Percentiles rank a stretch among this genome's conserved stretches.
Conservation (phyloP, 2,888 invertebrate species). For the Siphonodentalium dalli region DNA sequence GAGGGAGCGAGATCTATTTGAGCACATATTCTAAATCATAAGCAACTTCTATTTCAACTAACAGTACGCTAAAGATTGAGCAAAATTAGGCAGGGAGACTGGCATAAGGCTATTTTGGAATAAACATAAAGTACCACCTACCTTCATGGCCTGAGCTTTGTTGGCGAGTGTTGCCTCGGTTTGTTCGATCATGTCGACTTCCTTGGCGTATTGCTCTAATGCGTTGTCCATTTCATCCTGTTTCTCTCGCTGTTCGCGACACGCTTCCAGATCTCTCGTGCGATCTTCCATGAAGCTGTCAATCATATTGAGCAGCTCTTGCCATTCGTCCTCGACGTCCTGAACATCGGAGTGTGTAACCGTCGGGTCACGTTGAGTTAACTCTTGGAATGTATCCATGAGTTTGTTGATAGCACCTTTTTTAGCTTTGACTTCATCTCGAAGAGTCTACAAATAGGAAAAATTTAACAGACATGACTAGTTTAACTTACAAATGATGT, state of each 20-base stretch:
- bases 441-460: conserved; percentile 76
- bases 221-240: conserved; percentile 53
- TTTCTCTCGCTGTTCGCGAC: conserved; percentile 43
- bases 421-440: conserved; percentile 80
- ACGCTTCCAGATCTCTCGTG: conserved; percentile 40
- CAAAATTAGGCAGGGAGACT: too few relatives aligned
- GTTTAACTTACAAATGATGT: background rate
- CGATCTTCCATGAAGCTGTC: conserved; percentile 49
- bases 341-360: conserved; percentile 50
- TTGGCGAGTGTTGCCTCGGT: conserved; percentile 43
- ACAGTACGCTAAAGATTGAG: too few relatives aligned
- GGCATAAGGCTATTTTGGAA: background rate
- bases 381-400: conserved; percentile 39
- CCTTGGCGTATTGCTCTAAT: conserved; percentile 50
- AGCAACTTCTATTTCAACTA: too few relatives aligned
- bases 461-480: background rate
- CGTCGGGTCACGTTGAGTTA: conserved; percentile 53
- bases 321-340: conserved; percentile 53
- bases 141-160: conserved; percentile 44
- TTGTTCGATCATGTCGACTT: conserved; percentile 51
- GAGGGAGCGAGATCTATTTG: too few relatives aligned
- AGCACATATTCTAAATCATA: too few relatives aligned
- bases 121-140: conserved; percentile 27
- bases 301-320: conserved; percentile 49
- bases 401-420: conserved; percentile 73